phyloP scores from a whole-genome alignment of 2,888 invertebrate genomes.

The Morpho achilles region DNA sequence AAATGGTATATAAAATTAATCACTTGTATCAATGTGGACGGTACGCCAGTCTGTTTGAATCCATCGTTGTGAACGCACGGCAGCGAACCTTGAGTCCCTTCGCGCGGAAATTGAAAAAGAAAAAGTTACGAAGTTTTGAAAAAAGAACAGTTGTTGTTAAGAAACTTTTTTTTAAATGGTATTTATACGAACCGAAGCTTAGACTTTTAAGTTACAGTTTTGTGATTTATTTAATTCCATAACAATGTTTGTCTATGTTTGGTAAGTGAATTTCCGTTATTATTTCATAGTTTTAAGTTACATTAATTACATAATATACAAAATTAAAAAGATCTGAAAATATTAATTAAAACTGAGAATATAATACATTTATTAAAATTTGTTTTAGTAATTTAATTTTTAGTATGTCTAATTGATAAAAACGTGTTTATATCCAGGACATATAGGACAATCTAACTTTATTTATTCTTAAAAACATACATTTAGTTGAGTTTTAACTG shows the following conservation, averaged over 20 bases:
- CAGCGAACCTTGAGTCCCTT: background rate
- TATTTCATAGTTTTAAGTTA: background rate
- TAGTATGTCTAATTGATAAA: too few relatives aligned
- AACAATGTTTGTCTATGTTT: background rate
- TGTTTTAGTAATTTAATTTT: too few relatives aligned
- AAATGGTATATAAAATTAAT: slow-evolving; percentile 13
- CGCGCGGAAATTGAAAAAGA: slow-evolving; percentile 8
- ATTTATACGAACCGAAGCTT: background rate
- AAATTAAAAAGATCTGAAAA: too few relatives aligned
- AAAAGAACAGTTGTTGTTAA: background rate
- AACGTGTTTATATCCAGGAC: background rate
- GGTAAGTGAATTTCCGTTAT: slow-evolving; percentile 1
- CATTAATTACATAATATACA: too few relatives aligned
- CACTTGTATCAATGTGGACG: slow-evolving; percentile 13
- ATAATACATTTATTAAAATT: too few relatives aligned
- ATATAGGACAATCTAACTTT: too few relatives aligned
- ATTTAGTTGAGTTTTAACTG: too few relatives aligned
- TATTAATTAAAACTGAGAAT: too few relatives aligned
- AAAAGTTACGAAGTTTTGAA: slow-evolving; percentile 1
- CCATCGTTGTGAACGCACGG: slow-evolving; percentile 16
- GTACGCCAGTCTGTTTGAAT: slow-evolving; percentile 20
- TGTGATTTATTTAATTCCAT: background rate
- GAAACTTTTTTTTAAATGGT: slow-evolving; percentile 1
- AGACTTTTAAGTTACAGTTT: background rate
- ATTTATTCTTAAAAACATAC: too few relatives aligned